phyloP scores from a whole-genome alignment of 2,113 vertebrate species.

The Lagopus leucura region DNA sequence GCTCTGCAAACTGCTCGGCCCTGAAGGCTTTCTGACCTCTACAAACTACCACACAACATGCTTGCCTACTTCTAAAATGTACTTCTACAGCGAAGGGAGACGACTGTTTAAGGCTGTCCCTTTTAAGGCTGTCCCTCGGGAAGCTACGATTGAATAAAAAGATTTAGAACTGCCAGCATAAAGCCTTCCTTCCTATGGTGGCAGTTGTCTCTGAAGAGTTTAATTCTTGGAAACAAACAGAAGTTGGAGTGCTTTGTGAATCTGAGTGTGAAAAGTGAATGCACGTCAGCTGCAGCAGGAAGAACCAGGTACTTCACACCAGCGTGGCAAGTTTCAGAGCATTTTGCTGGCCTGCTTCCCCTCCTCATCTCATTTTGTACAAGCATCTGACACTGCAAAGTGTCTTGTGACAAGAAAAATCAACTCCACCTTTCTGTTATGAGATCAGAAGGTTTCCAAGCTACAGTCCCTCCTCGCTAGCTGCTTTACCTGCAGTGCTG shows the following conservation, averaged over 20 bases:
- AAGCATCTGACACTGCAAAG: constrained; percentile 24
- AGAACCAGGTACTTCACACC: constrained; percentile 47
- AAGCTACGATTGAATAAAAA: not conserved
- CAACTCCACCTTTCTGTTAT: not conserved
- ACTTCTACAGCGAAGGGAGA: not conserved
- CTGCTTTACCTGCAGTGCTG: constrained; percentile 5
- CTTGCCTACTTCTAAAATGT: not conserved
- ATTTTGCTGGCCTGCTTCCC: not conserved
- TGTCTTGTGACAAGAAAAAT: constrained; percentile 27
- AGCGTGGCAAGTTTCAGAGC: constrained; percentile 42
- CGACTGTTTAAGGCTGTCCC: not conserved
- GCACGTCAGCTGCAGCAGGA: not conserved
- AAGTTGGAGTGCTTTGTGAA: not conserved
- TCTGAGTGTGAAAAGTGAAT: not conserved
- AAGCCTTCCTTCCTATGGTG: not conserved
- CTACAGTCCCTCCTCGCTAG: constrained; percentile 6
- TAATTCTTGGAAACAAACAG: constrained; percentile 30
- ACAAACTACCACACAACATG: not conserved
- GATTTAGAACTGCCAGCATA: not conserved
- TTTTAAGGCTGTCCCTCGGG: not conserved
- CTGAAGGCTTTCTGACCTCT: not conserved
- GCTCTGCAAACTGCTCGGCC: not conserved
- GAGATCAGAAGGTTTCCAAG: constrained; percentile 26
- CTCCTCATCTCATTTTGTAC: constrained; percentile 5
- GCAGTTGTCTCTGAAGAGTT: constrained; percentile 26